A percentile compares a stretch with the other conserved stretches of the same genome.
Conservation (phyloP, 2,113 vertebrate genomes). For the Apistogramma diplotaenia region DNA sequence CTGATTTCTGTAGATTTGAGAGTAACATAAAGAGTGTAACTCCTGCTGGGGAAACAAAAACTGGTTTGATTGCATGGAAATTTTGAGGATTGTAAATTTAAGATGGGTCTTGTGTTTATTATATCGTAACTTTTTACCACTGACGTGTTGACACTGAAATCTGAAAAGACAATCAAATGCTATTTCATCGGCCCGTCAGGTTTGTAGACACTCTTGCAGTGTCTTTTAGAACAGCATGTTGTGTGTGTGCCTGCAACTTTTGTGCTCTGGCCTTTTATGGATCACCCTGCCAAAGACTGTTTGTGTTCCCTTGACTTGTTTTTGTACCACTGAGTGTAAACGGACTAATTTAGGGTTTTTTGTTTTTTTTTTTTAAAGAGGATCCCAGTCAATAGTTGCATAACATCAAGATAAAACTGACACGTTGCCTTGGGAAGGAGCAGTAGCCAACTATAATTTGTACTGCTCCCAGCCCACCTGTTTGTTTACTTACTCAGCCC, state of each 20-base stretch:
- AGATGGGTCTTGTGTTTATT: not conserved
- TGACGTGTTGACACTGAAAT: not conserved
- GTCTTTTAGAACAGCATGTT: slow-evolving; percentile 2
- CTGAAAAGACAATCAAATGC: not conserved
- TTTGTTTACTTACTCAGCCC: slow-evolving; percentile 67
- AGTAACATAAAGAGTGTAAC: not conserved
- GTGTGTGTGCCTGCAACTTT: slow-evolving; percentile 16
- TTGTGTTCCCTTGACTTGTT: slow-evolving; percentile 53
- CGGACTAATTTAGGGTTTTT: slow-evolving; percentile 22
- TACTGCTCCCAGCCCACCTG: slow-evolving; percentile 65
- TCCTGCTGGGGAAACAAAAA: not conserved
- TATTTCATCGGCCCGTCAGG: not conserved
- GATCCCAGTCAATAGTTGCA: slow-evolving; percentile 50
- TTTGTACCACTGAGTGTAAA: slow-evolving; percentile 29
- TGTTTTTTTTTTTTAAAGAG: slow-evolving; percentile 1
- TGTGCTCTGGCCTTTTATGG: slow-evolving; percentile 45
- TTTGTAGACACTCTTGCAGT: not conserved
- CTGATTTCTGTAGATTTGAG: no score
- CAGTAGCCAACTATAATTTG: slow-evolving; percentile 66
- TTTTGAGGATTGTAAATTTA: not conserved
- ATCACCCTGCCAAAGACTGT: slow-evolving; percentile 36
- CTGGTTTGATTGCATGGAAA: not conserved
- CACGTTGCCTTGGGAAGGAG: slow-evolving; percentile 62
- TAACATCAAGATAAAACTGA: slow-evolving; percentile 66
- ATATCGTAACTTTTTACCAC: no score